Conservation (phyloP, 2,888 invertebrate genomes). For the Trichacis sp. region DNA sequence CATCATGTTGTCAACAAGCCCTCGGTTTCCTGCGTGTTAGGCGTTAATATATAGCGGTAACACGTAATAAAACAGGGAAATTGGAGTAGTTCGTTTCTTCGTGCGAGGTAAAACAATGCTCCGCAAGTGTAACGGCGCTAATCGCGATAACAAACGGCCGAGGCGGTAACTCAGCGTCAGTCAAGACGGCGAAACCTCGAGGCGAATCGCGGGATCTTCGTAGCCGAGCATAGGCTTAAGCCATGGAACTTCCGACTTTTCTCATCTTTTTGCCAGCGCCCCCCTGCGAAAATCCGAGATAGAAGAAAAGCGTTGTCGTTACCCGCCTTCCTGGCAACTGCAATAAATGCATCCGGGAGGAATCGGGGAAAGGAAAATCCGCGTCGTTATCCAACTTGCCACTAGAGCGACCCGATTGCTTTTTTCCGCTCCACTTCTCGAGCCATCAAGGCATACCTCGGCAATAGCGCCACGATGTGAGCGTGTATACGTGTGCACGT, state of each 20-base stretch:
- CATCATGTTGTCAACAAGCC: conserved; percentile 42
- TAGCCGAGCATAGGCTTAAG: conserved; percentile 45
- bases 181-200: conserved; percentile 44
- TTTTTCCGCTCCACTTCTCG: conserved; percentile 9
- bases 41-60: conserved; percentile 35
- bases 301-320: conserved; percentile 5
- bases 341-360: conserved; percentile 1
- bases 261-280: conserved; percentile 9
- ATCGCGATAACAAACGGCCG: conserved; percentile 54
- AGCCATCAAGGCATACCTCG: not conserved
- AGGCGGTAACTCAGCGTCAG: conserved; percentile 51
- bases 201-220: conserved; percentile 43
- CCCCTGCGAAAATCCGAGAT: not conserved
- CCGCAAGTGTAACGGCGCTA: conserved; percentile 43
- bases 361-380: conserved; percentile 10
- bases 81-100: conserved; percentile 39
- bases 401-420: conserved; percentile 5
- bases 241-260: conserved; percentile 39
- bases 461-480: not conserved
- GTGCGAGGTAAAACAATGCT: conserved; percentile 44
- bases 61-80: conserved; percentile 42
- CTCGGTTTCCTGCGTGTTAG: conserved; percentile 39
- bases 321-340: not conserved
- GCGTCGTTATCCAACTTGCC: conserved; percentile 8
- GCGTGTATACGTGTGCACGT: not conserved